Conservation (phyloP, 2,797 vertebrate species). For the Pampus argenteus region DNA sequence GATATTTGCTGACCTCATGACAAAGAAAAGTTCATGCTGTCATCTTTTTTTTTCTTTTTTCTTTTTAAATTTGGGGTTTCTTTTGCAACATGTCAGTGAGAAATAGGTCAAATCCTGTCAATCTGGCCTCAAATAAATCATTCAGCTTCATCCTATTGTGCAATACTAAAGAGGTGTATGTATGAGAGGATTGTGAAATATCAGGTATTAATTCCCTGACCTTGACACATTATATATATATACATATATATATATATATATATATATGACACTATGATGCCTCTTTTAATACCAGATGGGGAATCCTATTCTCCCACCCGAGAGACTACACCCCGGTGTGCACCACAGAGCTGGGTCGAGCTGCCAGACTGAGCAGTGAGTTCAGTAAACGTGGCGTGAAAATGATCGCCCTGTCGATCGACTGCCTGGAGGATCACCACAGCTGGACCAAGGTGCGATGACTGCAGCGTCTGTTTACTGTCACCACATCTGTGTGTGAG, state of each 20-base stretch:
- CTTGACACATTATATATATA: no score
- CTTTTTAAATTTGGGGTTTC: no score
- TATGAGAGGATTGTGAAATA: background rate
- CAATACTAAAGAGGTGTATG: background rate
- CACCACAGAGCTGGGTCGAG: conserved; percentile 94
- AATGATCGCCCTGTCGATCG: conserved; percentile 93
- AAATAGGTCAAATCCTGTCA: conserved; percentile 29
- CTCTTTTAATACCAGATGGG: conserved; percentile 86
- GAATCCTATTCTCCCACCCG: conserved; percentile 94
- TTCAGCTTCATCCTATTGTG: background rate
- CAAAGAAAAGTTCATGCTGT: background rate
- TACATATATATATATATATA: no score
- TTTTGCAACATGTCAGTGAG: background rate
- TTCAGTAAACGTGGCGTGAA: conserved; percentile 90
- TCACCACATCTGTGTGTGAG: background rate
- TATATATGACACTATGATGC: fast-evolving
- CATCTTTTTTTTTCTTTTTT: conserved; percentile 11
- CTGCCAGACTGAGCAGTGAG: conserved; percentile 84
- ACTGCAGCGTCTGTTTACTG: background rate
- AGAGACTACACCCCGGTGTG: conserved; percentile 95
- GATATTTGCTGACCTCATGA: background rate
- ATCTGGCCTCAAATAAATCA: background rate
- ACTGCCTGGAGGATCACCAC: conserved; percentile 89
- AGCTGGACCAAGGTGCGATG: conserved; percentile 89
- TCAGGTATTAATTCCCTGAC: no score